These are phyloP conservation scores for Callionymus lyra DNA, from an alignment of 2,113 vertebrate genomes.

Conservation along the genomic window DNA sequence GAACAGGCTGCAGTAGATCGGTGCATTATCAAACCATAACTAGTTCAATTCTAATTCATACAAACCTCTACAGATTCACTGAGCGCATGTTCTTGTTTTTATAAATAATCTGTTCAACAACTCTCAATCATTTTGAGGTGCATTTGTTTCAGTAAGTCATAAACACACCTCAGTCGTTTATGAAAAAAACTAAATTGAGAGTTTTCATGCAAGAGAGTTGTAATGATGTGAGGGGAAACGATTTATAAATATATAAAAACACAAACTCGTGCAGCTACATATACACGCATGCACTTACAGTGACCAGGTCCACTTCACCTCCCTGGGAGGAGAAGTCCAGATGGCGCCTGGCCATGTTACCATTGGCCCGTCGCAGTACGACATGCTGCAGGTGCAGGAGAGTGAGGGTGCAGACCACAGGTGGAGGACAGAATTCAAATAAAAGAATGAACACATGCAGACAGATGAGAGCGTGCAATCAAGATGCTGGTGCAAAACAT, in stretches of 20 bases:
- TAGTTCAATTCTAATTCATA: too few relatives aligned
- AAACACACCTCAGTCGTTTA: too few relatives aligned
- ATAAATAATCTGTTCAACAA: too few relatives aligned
- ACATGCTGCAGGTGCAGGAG: conserved; percentile 68
- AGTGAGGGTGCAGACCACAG: conserved; percentile 21
- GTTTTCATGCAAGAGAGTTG: too few relatives aligned
- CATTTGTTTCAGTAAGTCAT: too few relatives aligned
- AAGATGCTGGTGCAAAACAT: not conserved
- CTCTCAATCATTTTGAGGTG: too few relatives aligned
- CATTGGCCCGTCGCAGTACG: conserved; percentile 63
- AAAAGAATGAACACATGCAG: conserved; percentile 39
- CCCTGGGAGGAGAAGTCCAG: conserved; percentile 72
- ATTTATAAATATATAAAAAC: not conserved
- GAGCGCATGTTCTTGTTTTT: too few relatives aligned
- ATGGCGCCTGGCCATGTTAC: conserved; percentile 67
- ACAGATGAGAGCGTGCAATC: conserved; percentile 14
- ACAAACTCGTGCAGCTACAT: conserved; percentile 7
- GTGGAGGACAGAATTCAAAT: conserved; percentile 36
- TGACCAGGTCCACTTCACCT: conserved; percentile 69
- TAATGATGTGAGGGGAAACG: too few relatives aligned
- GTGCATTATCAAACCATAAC: too few relatives aligned
- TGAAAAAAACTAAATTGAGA: too few relatives aligned
- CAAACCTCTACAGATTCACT: too few relatives aligned
- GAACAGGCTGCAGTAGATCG: too few relatives aligned
- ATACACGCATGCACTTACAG: conserved; percentile 68